phyloP scores from a whole-genome alignment of 2,113 vertebrate species.

The Antigone vipio region DNA sequence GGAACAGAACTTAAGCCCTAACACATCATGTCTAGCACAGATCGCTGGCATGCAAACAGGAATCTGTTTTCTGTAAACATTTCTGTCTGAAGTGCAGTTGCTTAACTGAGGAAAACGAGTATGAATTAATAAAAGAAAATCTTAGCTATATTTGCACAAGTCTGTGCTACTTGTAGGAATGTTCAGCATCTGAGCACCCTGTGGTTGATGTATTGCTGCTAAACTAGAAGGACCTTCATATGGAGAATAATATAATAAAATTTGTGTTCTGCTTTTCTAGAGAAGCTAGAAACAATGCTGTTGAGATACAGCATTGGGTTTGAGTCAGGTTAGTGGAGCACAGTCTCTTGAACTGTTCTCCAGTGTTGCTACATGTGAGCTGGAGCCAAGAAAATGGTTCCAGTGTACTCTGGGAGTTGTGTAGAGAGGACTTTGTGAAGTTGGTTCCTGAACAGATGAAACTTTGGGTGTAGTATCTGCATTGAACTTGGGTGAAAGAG shows the following conservation, averaged over 20 bases:
- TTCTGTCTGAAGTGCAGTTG: slow-evolving; percentile 10
- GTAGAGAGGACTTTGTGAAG: not conserved
- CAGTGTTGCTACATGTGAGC: not conserved
- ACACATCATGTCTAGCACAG: not conserved
- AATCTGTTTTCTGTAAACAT: slow-evolving; percentile 40
- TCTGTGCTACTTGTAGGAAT: not conserved
- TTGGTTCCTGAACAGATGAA: not conserved
- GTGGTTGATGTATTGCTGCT: not conserved
- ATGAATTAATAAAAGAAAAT: slow-evolving; percentile 8
- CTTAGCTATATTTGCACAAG: not conserved
- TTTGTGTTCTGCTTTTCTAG: not conserved
- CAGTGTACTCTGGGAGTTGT: not conserved
- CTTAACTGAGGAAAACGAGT: not conserved
- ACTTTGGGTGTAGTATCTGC: not conserved
- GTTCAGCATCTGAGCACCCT: not conserved
- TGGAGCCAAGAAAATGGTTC: not conserved
- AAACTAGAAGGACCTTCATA: not conserved
- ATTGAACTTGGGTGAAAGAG: not conserved
- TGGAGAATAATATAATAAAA: not conserved
- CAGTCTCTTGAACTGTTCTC: not conserved
- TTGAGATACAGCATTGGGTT: not conserved
- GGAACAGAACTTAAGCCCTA: not conserved
- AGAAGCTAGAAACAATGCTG: not conserved
- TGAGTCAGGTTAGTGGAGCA: not conserved
- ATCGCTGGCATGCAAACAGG: not conserved